These are phyloP conservation scores for Perca flavescens DNA, from an alignment of 2,113 vertebrate species.

Conservation along the genomic window DNA sequence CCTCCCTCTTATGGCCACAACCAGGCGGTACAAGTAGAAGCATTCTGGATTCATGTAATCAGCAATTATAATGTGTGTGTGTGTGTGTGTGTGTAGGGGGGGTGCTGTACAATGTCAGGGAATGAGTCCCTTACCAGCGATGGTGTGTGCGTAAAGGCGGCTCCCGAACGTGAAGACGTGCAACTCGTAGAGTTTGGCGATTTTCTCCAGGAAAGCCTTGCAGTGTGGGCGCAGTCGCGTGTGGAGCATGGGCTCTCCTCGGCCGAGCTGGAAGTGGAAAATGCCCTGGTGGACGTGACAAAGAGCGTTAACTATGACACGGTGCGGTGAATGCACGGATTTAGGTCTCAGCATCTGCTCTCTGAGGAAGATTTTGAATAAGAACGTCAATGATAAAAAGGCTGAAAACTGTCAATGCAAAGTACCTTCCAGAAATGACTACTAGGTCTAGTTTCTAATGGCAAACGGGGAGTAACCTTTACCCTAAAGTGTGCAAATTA, in stretches of 20 bases:
- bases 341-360: neutral
- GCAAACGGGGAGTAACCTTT: neutral
- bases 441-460: neutral
- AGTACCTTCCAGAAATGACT: neutral
- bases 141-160: constrained; percentile 98
- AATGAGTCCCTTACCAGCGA: constrained; percentile 88
- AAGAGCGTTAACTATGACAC: neutral
- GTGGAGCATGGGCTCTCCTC: constrained; percentile 97
- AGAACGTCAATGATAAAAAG: too few relatives aligned
- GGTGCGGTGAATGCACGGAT: neutral
- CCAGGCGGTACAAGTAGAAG: constrained; percentile 21
- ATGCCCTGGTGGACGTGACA: constrained; percentile 87
- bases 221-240: constrained; percentile 97
- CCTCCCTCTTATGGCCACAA: constrained; percentile 68
- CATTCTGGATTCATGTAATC: neutral
- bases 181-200: constrained; percentile 94
- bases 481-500: neutral
- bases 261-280: constrained; percentile 96
- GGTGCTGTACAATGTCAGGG: neutral
- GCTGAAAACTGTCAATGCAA: neutral
- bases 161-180: constrained; percentile 99
- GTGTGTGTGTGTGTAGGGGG: too few relatives aligned
- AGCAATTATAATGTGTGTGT: too few relatives aligned
- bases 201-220: constrained; percentile 96
- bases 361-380: neutral